Conservation (phyloP, 2,113 vertebrate species). For the Petromus typicus region DNA sequence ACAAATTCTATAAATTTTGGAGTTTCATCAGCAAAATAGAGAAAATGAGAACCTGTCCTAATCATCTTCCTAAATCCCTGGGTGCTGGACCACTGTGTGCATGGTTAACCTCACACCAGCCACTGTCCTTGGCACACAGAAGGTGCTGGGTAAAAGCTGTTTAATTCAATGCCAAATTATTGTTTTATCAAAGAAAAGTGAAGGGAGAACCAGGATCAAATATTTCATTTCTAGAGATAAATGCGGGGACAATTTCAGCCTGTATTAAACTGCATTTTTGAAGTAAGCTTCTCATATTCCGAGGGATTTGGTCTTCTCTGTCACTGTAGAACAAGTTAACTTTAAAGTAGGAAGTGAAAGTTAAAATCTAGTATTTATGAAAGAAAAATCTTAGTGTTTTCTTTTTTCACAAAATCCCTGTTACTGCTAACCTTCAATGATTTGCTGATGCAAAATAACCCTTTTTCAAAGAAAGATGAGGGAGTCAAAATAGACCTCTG, state of each 20-base stretch:
- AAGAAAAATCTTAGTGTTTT: neutral
- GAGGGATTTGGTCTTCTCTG: neutral
- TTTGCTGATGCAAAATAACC: neutral
- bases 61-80: neutral
- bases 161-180: neutral
- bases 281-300: neutral
- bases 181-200: neutral
- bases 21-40: conserved; percentile 44
- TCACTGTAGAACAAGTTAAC: conserved; percentile 1
- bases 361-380: neutral
- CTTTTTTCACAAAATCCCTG: neutral
- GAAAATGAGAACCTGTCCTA: conserved; percentile 8
- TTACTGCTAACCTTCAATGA: neutral
- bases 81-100: neutral
- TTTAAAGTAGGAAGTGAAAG: neutral
- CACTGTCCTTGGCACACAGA: neutral
- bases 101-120: neutral
- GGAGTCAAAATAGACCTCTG: neutral
- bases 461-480: neutral
- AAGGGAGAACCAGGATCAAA: neutral
- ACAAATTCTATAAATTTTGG: conserved; percentile 58
- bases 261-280: neutral
- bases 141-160: neutral
- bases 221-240: neutral
- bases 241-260: neutral